These are phyloP conservation scores for Hemitrygon akajei DNA, from an alignment of 2,797 vertebrate genomes.

Conservation along the genomic window DNA sequence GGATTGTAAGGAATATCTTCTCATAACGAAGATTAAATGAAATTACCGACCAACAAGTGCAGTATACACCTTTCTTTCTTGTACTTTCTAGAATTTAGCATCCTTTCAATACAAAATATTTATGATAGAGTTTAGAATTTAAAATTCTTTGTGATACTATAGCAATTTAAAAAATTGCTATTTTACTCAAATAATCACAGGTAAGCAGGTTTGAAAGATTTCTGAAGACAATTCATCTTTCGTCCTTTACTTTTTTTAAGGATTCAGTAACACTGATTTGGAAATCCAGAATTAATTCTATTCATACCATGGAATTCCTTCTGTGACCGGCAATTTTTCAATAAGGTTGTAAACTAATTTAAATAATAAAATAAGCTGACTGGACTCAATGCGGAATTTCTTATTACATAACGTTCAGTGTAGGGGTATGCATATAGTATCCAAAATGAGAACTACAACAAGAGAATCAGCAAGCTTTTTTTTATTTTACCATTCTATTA, in stretches of 20 bases:
- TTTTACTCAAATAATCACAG: neutral
- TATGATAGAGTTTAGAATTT: neutral
- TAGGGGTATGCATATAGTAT: neutral
- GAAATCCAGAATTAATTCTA: neutral
- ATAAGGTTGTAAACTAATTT: neutral
- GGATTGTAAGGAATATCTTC: too few species aligned
- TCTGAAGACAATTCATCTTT: neutral
- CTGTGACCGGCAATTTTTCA: neutral
- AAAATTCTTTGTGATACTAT: neutral
- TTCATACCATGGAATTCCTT: neutral
- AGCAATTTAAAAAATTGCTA: neutral
- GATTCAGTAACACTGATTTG: neutral
- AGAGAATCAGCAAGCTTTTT: neutral
- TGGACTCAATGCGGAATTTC: neutral
- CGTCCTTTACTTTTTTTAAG: neutral
- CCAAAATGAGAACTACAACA: neutral
- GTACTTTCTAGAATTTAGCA: neutral
- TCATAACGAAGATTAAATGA: neutral
- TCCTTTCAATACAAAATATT: neutral
- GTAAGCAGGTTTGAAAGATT: too few species aligned
- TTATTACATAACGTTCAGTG: neutral
- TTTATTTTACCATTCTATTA: neutral
- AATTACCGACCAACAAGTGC: too few species aligned
- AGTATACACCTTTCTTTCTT: neutral
- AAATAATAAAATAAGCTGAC: neutral